phyloP scores from a whole-genome alignment of 2,888 invertebrate genomes.

The Limnephilus marmoratus region DNA sequence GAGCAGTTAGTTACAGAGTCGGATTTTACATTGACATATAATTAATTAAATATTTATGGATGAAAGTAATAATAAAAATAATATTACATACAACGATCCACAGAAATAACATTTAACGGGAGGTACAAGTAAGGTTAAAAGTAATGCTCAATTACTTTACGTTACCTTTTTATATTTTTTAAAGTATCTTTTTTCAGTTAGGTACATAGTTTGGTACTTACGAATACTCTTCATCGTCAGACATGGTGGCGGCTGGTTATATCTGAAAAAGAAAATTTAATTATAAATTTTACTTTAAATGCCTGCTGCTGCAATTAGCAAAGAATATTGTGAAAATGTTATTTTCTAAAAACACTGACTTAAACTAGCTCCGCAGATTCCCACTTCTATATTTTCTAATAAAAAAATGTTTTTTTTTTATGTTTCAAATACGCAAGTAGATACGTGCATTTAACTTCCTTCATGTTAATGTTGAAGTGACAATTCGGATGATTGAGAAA shows the following conservation, averaged over 20 bases:
- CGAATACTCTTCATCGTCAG: conserved; percentile 97
- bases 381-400: not conserved
- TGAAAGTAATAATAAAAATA: conserved; percentile 29
- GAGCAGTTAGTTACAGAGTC: conserved; percentile 49
- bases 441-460: not conserved
- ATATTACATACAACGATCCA: not conserved
- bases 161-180: conserved; percentile 24
- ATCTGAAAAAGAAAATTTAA: conserved; percentile 70
- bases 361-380: not conserved
- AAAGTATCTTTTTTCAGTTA: conserved; percentile 33
- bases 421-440: not conserved
- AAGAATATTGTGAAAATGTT: not conserved
- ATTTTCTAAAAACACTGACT: not conserved
- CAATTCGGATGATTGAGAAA: not conserved
- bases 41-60: conserved; percentile 21
- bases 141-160: not conserved
- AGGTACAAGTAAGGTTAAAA: not conserved
- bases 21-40: conserved; percentile 26
- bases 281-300: not conserved
- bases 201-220: conserved; percentile 79
- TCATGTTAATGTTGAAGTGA: not conserved
- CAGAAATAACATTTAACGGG: not conserved
- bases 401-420: too few species aligned
- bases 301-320: not conserved
- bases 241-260: conserved; percentile 84